Evolutionary conservation across 2,888 invertebrate genomes (phyloP).

Genomic region (Tipula helvola): DNA sequence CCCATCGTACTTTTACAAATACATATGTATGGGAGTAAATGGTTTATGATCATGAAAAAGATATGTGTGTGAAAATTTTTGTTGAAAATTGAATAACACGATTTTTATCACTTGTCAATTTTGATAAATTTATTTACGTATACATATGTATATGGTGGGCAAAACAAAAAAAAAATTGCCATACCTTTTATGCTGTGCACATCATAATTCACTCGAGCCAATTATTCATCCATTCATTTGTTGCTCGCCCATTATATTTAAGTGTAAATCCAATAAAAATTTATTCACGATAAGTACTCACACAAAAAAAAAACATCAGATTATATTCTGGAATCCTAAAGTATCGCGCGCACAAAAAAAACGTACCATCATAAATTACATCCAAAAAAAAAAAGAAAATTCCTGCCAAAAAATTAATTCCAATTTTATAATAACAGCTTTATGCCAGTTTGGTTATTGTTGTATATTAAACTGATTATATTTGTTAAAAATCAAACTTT

Average conservation of each 20-base stretch:
- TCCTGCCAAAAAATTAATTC: conserved; percentile 4
- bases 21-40: neutral
- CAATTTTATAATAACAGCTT: conserved; percentile 4
- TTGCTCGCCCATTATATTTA: neutral
- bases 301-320: neutral
- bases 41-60: neutral
- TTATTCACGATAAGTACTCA: neutral
- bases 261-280: neutral
- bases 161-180: too few relatives aligned
- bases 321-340: neutral
- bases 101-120: neutral
- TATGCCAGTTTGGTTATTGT: neutral
- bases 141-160: neutral
- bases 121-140: neutral
- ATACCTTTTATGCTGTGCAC: neutral
- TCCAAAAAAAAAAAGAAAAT: neutral
- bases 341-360: neutral
- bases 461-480: conserved; percentile 4
- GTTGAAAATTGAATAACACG: neutral
- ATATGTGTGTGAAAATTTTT: neutral
- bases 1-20: neutral
- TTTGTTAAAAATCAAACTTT: conserved; percentile 4
- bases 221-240: neutral
- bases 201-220: neutral
- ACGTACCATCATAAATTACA: neutral